Evolutionary conservation across 2,797 vertebrate genomes (phyloP).

Genomic region (Mus caroli): DNA sequence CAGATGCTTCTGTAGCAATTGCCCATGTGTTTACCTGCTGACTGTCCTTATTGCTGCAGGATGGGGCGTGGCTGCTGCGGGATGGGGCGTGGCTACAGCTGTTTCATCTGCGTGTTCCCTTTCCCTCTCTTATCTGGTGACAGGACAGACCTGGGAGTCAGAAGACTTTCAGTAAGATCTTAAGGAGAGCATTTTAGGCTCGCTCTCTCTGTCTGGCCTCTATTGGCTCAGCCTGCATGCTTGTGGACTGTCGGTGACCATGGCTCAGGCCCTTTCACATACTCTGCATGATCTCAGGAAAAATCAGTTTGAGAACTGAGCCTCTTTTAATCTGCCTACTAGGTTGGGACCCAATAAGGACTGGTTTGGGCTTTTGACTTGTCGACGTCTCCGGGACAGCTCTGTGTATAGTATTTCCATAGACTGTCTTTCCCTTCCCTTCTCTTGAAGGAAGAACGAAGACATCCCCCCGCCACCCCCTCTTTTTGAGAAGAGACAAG

Average conservation of each 20-base stretch:
- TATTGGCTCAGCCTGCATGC: background rate
- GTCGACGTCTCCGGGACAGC: conserved; percentile 72
- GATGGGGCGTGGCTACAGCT: background rate
- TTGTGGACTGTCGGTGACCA: background rate
- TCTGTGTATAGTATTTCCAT: conserved; percentile 79
- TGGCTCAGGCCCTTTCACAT: conserved; percentile 13
- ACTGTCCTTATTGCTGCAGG: too few relatives aligned
- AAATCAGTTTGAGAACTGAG: conserved; percentile 75
- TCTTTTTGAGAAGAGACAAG: conserved; percentile 38
- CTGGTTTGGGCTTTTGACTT: conserved; percentile 73
- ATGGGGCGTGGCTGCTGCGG: background rate
- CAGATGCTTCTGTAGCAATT: background rate
- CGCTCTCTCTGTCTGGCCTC: too few relatives aligned
- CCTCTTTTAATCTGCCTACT: conserved; percentile 72
- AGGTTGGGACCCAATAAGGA: conserved; percentile 48
- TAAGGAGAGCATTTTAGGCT: background rate
- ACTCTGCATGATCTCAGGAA: conserved; percentile 44
- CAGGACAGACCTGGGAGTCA: background rate
- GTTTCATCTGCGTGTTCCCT: background rate
- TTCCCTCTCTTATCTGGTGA: background rate
- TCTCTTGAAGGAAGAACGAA: conserved; percentile 75
- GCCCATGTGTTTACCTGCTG: fast-evolving
- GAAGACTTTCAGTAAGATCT: background rate
- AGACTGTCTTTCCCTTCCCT: conserved; percentile 69
- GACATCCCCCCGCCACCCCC: background rate